Evolutionary conservation across 2,888 invertebrate genomes (phyloP), one percentile per base, ranked within the genome.

Genomic region (Euplexia lucipara): DNA sequence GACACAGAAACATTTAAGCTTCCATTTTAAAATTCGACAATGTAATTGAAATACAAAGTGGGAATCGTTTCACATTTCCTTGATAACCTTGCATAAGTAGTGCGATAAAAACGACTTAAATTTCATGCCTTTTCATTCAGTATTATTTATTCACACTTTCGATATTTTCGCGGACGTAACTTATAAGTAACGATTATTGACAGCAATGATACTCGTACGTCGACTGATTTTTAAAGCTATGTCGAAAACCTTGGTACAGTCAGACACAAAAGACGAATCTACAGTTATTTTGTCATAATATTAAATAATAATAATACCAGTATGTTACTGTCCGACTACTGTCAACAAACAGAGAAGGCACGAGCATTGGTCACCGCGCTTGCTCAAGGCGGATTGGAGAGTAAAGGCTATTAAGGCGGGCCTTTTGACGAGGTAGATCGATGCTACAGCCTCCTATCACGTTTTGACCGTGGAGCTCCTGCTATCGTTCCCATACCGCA

Each of bases 31-130:
- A 49, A 75, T 44, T 35, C 48, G 8, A 48, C 37, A 60, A 57
- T 53, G 41, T 58, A 63, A 70, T 56, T 59, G 39, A 53, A 54
- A 51, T 49, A 66, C 63, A 44, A 60, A 69, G 54, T 65, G 42
- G 32, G 51, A 59, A 78, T 70, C 32, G 56, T 73, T 73, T 62
- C 47, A 41, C 26, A 39, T 75, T 75, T 68, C 68, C 54, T 67
- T 64, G 52, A 59, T 62, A 63, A 64, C 62, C 60, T 66, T 67
- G 53, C 52, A 35, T 35, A 76, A 59, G 49, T 56, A 41, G 18
- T 51, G 35, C 37, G 35, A 68, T 77, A 69, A 80, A 62, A 59
- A 66, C 47, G 26, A 57, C 70, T 72, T 48, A 39, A 67, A 16
- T 69, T 69, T 58, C 30, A 41, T 57, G 35, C 39, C 8, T 52